Percentiles rank a stretch among this genome's conserved stretches.
Conservation (phyloP, 1,140 invertebrate species). For the Caenorhabditis remanei region DNA sequence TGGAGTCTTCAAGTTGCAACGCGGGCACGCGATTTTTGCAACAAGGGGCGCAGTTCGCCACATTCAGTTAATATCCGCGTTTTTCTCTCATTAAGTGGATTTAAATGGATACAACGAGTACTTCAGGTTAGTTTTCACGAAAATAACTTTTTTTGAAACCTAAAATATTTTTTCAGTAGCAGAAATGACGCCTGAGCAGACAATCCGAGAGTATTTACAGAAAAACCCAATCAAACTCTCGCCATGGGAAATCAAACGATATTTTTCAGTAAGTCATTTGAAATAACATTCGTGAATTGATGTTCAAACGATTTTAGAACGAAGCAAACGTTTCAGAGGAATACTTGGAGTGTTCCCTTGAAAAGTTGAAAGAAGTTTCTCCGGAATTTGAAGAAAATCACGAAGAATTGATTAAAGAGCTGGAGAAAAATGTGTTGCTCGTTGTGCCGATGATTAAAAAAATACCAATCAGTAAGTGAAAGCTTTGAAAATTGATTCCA, state of each 20-base stretch:
- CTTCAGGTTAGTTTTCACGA: not conserved
- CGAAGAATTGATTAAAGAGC: not conserved
- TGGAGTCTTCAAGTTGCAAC: not conserved
- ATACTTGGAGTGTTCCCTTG: not conserved
- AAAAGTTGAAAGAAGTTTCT: not conserved
- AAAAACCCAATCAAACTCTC: not conserved
- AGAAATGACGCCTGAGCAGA: not conserved
- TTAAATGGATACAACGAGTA: not conserved
- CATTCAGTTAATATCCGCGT: not conserved
- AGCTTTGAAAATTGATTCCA: not conserved
- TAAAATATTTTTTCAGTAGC: not conserved
- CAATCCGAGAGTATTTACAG: not conserved
- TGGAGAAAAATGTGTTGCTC: not conserved
- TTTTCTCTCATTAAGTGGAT: not conserved
- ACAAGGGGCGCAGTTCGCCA: not conserved
- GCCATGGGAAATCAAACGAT: not conserved
- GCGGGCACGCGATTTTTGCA: not conserved
- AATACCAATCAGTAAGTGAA: constrained; percentile 20
- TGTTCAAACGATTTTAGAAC: not conserved
- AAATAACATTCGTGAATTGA: not conserved
- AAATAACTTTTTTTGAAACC: not conserved
- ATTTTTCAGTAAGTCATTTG: not conserved
- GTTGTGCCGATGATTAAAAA: not conserved
- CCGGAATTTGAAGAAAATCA: constrained; percentile 5
- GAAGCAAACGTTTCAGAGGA: not conserved